Evolutionary conservation across 2,888 invertebrate species (phyloP).

Genomic region (Epicampocera succincta): DNA sequence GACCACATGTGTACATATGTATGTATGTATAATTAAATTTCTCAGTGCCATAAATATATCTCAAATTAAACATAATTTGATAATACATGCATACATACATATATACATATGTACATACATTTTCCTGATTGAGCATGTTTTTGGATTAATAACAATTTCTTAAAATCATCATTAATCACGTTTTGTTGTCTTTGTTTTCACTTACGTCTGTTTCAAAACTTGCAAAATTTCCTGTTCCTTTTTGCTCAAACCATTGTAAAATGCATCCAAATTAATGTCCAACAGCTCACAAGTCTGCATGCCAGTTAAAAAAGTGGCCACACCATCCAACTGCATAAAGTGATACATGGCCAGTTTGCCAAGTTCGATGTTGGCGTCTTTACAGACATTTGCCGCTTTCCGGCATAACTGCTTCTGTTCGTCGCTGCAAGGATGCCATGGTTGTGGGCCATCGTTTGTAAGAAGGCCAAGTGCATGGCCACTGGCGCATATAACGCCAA

Average conservation of each 20-base stretch:
- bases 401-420: slow-evolving; percentile 78
- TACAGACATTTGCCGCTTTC: slow-evolving; percentile 86
- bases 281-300: slow-evolving; percentile 87
- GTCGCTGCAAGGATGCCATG: slow-evolving; percentile 91
- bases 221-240: slow-evolving; percentile 85
- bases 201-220: slow-evolving; percentile 85
- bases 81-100: no score
- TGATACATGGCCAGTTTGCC: slow-evolving; percentile 88
- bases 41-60: no score
- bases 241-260: slow-evolving; percentile 85
- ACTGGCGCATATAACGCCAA: slow-evolving; percentile 93
- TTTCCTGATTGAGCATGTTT: no score
- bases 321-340: slow-evolving; percentile 84
- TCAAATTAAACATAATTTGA: no score
- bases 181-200: slow-evolving; percentile 37
- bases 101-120: no score
- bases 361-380: slow-evolving; percentile 85
- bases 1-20: no score
- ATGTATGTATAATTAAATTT: no score
- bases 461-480: slow-evolving; percentile 92
- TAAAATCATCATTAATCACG: no score
- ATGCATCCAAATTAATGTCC: slow-evolving; percentile 85
- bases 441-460: slow-evolving; percentile 87
- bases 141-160: no score
- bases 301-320: slow-evolving; percentile 89